Conservation (phyloP, 64 coral and sea anemone species). For the Actinia equina region DNA sequence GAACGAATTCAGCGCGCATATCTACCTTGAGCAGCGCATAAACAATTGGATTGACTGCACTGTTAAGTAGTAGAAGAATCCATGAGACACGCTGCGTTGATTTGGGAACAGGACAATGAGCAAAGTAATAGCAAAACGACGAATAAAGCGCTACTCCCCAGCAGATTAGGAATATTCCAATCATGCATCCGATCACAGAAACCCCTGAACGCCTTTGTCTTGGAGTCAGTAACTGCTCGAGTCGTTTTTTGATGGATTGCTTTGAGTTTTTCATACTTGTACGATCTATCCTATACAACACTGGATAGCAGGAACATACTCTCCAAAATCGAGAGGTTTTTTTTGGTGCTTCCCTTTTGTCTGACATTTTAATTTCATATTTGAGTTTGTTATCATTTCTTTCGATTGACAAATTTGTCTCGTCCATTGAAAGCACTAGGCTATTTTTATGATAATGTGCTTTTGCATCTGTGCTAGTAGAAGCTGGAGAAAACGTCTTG, state of each 20-base stretch:
- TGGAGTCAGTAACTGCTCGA: not conserved
- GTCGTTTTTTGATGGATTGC: not conserved
- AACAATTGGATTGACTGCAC: conserved; percentile 29
- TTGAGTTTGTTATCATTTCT: not conserved
- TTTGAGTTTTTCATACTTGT: not conserved
- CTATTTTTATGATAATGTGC: not conserved
- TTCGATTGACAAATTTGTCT: not conserved
- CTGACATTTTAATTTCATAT: not conserved
- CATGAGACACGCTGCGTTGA: not conserved
- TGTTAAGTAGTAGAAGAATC: conserved; percentile 23
- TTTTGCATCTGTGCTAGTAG: not conserved
- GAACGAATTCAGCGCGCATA: conserved; percentile 16
- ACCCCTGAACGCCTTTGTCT: conserved; percentile 17
- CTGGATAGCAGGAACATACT: not conserved
- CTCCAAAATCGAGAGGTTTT: not conserved
- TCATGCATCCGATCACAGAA: conserved; percentile 27
- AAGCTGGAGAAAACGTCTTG: not conserved
- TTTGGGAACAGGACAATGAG: not conserved
- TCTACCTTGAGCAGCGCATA: conserved; percentile 43
- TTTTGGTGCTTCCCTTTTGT: not conserved
- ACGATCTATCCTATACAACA: not conserved
- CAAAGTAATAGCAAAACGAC: conserved; percentile 3
- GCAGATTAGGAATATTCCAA: conserved; percentile 29
- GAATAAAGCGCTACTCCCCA: conserved; percentile 28
- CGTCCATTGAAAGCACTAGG: not conserved